These are phyloP conservation scores for Hippolais icterina DNA, from an alignment of 2,113 vertebrate species.

Conservation along the genomic window DNA sequence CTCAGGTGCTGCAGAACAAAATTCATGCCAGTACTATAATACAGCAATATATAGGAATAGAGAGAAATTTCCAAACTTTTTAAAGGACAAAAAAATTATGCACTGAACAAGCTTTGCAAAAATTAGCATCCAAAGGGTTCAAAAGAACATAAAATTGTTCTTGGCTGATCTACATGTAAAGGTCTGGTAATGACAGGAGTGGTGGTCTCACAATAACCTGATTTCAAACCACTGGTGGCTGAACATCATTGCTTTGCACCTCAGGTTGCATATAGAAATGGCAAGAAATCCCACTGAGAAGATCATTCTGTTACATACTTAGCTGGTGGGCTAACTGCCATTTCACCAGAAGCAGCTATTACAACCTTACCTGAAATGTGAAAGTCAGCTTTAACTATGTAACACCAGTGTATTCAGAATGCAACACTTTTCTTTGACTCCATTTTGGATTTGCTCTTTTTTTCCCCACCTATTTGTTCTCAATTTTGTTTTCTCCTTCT, in stretches of 20 bases:
- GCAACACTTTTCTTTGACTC: neutral
- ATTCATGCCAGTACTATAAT: neutral
- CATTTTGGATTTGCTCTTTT: neutral
- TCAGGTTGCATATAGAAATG: neutral
- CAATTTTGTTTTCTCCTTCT: neutral
- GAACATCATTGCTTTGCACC: neutral
- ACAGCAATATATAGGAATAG: neutral
- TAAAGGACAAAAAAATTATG: neutral
- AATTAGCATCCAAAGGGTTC: neutral
- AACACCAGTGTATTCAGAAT: neutral
- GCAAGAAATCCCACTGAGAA: neutral
- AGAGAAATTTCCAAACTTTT: neutral
- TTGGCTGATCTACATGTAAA: neutral
- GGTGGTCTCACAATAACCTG: neutral
- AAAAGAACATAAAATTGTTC: neutral
- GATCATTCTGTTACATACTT: neutral
- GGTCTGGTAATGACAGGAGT: neutral
- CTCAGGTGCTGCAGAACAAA: neutral
- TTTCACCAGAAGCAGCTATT: neutral
- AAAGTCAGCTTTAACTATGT: neutral
- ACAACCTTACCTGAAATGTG: neutral
- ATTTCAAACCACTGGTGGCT: neutral
- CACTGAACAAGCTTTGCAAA: neutral
- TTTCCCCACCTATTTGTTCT: rapidly evolving
- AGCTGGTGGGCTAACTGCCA: neutral